These are phyloP conservation scores for Stenurella melanura DNA, from an alignment of 2,888 invertebrate genomes.

Conservation along the genomic window DNA sequence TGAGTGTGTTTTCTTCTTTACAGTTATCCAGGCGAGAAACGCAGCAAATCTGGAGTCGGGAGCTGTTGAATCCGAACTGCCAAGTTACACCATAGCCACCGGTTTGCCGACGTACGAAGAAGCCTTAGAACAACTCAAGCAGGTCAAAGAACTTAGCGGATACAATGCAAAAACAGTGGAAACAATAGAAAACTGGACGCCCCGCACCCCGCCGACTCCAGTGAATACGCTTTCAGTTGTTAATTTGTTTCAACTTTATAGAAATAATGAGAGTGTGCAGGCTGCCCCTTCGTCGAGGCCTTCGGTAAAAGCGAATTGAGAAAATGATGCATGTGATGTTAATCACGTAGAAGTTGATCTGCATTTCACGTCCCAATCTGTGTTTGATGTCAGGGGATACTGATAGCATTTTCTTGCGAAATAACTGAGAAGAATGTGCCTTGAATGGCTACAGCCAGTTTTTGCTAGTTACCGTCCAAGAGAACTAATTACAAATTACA, in stretches of 20 bases:
- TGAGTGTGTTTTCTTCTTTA: conserved; percentile 49
- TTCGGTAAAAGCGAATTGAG: conserved; percentile 41
- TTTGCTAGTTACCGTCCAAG: conserved; percentile 31
- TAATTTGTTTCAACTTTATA: conserved; percentile 69
- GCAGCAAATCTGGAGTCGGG: conserved; percentile 68
- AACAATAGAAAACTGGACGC: conserved; percentile 59
- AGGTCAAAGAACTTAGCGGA: conserved; percentile 65
- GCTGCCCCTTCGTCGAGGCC: background rate
- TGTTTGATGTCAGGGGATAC: background rate
- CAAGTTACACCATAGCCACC: conserved; percentile 80
- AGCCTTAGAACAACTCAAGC: conserved; percentile 77
- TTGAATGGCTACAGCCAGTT: conserved; percentile 24
- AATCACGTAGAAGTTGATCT: conserved; percentile 41
- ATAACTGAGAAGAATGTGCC: conserved; percentile 12
- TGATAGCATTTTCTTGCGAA: conserved; percentile 9
- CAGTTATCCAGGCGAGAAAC: conserved; percentile 72
- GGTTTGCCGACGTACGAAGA: conserved; percentile 80
- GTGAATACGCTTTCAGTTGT: conserved; percentile 67
- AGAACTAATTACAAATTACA: background rate
- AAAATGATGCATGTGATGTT: conserved; percentile 27
- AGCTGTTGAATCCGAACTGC: conserved; percentile 74
- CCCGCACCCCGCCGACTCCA: conserved; percentile 65
- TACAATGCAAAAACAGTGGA: conserved; percentile 48
- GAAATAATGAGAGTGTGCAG: conserved; percentile 37
- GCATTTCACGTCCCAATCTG: conserved; percentile 3